phyloP scores from a whole-genome alignment of 2,113 vertebrate species.

The Rhea americana region DNA sequence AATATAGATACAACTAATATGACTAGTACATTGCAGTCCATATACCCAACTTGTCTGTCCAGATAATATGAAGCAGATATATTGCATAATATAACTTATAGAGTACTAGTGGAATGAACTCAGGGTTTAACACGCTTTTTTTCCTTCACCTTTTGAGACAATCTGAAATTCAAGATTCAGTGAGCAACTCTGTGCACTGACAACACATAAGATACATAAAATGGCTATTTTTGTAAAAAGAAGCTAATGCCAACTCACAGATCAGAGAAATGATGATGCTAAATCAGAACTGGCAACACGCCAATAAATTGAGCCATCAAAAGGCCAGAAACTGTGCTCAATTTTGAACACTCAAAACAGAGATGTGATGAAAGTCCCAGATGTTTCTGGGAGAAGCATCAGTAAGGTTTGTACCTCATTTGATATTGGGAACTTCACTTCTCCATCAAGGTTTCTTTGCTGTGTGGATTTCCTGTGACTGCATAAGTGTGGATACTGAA shows the following conservation, averaged over 20 bases:
- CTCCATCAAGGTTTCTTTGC: not conserved
- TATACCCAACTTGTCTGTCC: not conserved
- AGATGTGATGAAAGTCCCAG: not conserved
- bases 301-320: not conserved
- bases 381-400: not conserved
- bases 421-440: not conserved
- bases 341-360: not conserved
- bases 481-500: not conserved
- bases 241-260: not conserved
- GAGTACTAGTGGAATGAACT: not conserved
- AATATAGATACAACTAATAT: not conserved
- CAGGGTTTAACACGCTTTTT: not conserved
- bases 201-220: not conserved
- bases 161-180: not conserved
- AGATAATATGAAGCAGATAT: not conserved
- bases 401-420: not conserved
- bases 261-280: not conserved
- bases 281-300: not conserved
- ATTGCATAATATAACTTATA: not conserved
- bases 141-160: not conserved
- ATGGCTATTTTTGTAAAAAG: not conserved
- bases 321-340: not conserved
- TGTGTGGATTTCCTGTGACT: not conserved
- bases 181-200: not conserved
- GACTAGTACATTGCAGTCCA: not conserved